phyloP scores from a whole-genome alignment of 2,113 vertebrate genomes.

The Ictidomys tridecemlineatus region DNA sequence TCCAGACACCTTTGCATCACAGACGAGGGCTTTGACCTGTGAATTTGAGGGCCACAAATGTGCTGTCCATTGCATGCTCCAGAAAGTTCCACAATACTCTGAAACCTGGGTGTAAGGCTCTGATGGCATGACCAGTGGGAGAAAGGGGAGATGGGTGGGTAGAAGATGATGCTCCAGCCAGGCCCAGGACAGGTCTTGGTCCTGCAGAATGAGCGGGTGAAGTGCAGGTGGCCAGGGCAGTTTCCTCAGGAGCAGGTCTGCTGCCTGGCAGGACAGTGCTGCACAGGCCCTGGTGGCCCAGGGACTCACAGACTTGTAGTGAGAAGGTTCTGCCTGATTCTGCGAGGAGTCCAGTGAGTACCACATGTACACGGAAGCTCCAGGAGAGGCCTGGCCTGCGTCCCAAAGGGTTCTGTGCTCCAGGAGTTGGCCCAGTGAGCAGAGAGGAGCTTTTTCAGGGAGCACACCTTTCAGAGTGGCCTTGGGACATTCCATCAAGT shows the following conservation, averaged over 20 bases:
- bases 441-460: too few relatives aligned
- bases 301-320: not conserved
- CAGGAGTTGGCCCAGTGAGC: too few relatives aligned
- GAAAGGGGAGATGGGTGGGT: not conserved
- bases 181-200: not conserved
- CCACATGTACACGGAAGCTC: too few relatives aligned
- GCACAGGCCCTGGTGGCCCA: not conserved
- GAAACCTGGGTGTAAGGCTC: not conserved
- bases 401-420: too few relatives aligned
- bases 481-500: too few relatives aligned
- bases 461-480: too few relatives aligned
- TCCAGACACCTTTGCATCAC: accelerated
- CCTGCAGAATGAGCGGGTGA: not conserved
- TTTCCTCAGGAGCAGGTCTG: not conserved
- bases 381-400: too few relatives aligned
- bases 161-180: accelerated
- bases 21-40: not conserved
- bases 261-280: too few relatives aligned
- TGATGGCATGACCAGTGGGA: not conserved
- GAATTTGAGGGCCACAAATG: too few relatives aligned
- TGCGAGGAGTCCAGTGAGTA: not conserved
- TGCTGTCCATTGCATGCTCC: accelerated
- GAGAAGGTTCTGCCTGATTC: not conserved
- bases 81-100: not conserved
- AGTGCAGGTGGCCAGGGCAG: not conserved